Base-by-base conservation (phyloP, 1,140 invertebrate genomes). In the Helicoverpa zea region DNA sequence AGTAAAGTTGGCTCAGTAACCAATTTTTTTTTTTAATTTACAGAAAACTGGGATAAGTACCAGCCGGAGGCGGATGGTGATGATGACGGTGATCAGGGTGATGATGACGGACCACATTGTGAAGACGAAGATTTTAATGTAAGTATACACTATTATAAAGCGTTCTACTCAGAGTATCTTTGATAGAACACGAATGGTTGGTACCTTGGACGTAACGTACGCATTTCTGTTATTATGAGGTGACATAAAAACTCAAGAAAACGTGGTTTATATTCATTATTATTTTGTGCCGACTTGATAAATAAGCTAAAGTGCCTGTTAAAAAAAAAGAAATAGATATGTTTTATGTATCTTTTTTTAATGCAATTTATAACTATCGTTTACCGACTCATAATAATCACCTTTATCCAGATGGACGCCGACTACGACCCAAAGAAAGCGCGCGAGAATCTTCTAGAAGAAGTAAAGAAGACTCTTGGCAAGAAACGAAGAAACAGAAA, bases 371-470 rank as follows among this genome's bases (percentile, higher is more conserved):
- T n/a, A n/a, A n/a, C n/a, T n/a, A n/a, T n/a, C n/a, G n/a, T n/a
- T n/a, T n/a, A n/a, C n/a, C n/a, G n/a, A n/a, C n/a, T n/a, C n/a
- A n/a, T n/a, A n/a, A n/a, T n/a, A n/a, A n/a, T n/a, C n/a, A n/a
- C n/a, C n/a, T n/a, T n/a, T n/a, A n/a, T n/a, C 94, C 83, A 98
- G 97, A 98, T 98, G 98, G 98, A 98, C 93, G 98, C 97, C 84
- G 98, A 98, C 89, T 98, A 97, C 92, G 96, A 98, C 93, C 96
- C 97, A 0, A 91, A 90, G 79, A 82, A 92, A 58, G 86, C 94
- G 1, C 90, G 90, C 64, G 92, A 94, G 78, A 95, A 96, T 87
- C 91, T 96, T 30, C 91, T 96, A 74, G 89, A 96, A 76, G 96
- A 97, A 87, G 79, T 97, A 1, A 95, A 96, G 68, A 95, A 96